Conservation (phyloP, 2,113 vertebrate species). For the Phylloscopus whistleri region DNA sequence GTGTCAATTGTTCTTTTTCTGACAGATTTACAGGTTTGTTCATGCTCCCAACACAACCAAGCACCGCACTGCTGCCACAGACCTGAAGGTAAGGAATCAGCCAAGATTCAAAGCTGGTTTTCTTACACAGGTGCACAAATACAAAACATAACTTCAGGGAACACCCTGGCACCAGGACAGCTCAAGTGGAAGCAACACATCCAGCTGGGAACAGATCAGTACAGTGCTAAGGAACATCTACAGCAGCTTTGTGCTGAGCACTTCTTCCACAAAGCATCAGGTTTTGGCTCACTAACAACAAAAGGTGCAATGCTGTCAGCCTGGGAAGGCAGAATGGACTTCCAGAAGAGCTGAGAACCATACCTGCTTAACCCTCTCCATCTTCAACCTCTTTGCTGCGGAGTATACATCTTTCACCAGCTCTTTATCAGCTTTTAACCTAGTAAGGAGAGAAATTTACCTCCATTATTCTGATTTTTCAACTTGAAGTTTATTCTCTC, state of each 20-base stretch:
- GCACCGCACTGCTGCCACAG: not conserved
- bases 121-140: not conserved
- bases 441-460: conserved; percentile 45
- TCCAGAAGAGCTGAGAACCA: not conserved
- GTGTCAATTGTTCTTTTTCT: not conserved
- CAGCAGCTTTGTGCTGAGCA: not conserved
- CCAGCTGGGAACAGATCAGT: not conserved
- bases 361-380: conserved; percentile 98
- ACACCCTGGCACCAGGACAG: not conserved
- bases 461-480: not conserved
- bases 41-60: not conserved
- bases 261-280: not conserved
- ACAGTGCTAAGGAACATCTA: not conserved
- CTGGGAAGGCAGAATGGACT: not conserved
- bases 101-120: not conserved
- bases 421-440: conserved; percentile 96
- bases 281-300: not conserved
- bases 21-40: not conserved
- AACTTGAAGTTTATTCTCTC: not conserved
- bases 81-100: not conserved
- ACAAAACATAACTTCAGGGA: not conserved
- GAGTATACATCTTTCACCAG: conserved; percentile 97
- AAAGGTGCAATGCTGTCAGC: not conserved
- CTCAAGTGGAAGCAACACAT: not conserved
- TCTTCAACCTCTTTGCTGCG: conserved; percentile 95